phyloP scores from a whole-genome alignment of 2,113 vertebrate genomes.

The Zosterops hypoxanthus region DNA sequence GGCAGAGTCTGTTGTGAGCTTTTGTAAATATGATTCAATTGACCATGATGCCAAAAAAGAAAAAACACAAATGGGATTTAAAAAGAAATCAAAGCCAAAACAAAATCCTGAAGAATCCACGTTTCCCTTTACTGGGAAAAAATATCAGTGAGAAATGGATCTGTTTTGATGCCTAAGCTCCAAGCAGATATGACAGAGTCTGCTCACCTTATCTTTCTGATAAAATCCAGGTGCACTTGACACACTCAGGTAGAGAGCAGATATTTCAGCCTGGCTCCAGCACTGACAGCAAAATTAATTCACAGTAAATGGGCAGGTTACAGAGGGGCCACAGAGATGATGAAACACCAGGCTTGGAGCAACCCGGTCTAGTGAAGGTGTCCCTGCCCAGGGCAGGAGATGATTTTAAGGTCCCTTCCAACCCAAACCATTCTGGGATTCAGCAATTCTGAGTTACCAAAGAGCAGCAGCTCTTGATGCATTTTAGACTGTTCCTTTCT shows the following conservation, averaged over 20 bases:
- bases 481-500: not conserved
- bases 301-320: not conserved
- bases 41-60: accelerated
- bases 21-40: not conserved
- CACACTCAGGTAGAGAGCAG: not conserved
- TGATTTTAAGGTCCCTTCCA: not conserved
- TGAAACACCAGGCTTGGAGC: not conserved
- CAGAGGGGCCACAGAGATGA: not conserved
- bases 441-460: not conserved
- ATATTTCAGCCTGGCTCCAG: not conserved
- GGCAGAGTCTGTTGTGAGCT: not conserved
- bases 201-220: not conserved
- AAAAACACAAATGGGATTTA: not conserved
- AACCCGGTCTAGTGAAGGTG: not conserved
- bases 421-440: not conserved
- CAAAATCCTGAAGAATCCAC: not conserved
- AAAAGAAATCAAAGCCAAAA: not conserved
- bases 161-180: not conserved
- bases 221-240: not conserved
- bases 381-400: not conserved
- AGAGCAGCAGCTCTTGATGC: not conserved
- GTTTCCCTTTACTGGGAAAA: not conserved
- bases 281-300: not conserved
- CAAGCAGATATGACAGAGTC: not conserved
- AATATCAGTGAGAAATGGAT: not conserved